Evolutionary conservation across 2,113 vertebrate species (phyloP), one percentile per base, ranked within the genome.

Genomic region (Mormyrus lacerda): DNA sequence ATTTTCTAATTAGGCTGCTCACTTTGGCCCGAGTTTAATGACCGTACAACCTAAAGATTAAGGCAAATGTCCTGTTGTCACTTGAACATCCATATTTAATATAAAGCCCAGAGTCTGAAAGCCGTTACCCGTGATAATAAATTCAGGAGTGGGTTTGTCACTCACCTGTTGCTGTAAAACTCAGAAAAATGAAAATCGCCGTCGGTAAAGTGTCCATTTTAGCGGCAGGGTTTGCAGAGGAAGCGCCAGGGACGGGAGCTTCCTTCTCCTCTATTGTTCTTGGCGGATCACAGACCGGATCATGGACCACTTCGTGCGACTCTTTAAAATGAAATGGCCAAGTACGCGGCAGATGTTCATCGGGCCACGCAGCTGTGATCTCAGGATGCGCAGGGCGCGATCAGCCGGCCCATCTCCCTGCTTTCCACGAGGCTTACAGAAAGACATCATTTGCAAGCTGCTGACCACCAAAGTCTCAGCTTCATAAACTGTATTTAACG

Each of bases 181-280:
- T 91, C 90, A 97, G 91, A 89, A 95, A 94, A 87, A 95, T 91
- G 91, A 96, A 93, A 91, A 97, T 19, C 87, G 95, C 89, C 93
- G 94, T 27, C 90, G 95, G 94, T 91, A 91, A 93, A 42, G 79
- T 88, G 45, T 93, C 91, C 97, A 98, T 98, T 96, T 97, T 97
- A 90, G 91, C 94, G 92, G 93, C 94, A 95, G 92, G 91, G 87
- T 91, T 94, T 92, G 93, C 91, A 95, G 96, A 97, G 95, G 96
- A 97, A 96, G 95, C 96, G 97, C 94, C 95, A 94, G 94, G 95
- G 94, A 97, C 96, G 96, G 96, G 94, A 93, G 94, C 94, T 98
- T 98, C 98, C 98, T 98, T 95, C 97, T 95, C 97, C 98, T 98
- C 96, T 96, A 96, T 95, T 96, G 96, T 96, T 95, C 95, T 88